Evolutionary conservation across 2,113 vertebrate species (phyloP).

Genomic region (Syngnathus typhle): DNA sequence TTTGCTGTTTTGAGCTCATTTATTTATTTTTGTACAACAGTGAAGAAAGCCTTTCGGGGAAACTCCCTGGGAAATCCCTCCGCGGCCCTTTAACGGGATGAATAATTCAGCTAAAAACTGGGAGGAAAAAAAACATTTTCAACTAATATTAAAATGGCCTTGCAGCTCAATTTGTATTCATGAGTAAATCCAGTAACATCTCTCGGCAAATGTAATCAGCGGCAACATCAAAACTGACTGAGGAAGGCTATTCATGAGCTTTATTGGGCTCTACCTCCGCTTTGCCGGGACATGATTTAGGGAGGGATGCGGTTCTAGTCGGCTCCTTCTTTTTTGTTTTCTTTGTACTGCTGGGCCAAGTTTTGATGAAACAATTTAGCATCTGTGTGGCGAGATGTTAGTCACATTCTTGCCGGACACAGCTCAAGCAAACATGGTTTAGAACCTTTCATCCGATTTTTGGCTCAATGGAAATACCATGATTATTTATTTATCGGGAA

Average conservation of each 20-base stretch:
- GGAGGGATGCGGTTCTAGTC: conserved; percentile 29
- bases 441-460: conserved; percentile 7
- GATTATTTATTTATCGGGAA: conserved; percentile 2
- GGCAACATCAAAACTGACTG: conserved; percentile 30
- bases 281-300: conserved; percentile 31
- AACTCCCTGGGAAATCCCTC: conserved; percentile 34
- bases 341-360: conserved; percentile 33
- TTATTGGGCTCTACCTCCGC: conserved; percentile 19
- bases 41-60: conserved; percentile 26
- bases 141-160: conserved; percentile 53
- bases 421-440: conserved; percentile 12
- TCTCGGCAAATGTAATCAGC: conserved; percentile 40
- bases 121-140: conserved; percentile 44
- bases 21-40: conserved; percentile 13
- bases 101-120: conserved; percentile 41
- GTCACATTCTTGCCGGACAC: conserved; percentile 22
- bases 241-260: conserved; percentile 37
- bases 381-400: conserved; percentile 14
- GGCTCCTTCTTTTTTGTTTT: conserved; percentile 7
- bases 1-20: conserved; percentile 18
- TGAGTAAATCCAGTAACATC: conserved; percentile 22
- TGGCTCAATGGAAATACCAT: conserved; percentile 11
- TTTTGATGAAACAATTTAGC: conserved; percentile 21
- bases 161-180: conserved; percentile 40
- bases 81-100: conserved; percentile 42